Base-by-base conservation (phyloP, 2,888 invertebrate genomes). In the Apodemia mormo region DNA sequence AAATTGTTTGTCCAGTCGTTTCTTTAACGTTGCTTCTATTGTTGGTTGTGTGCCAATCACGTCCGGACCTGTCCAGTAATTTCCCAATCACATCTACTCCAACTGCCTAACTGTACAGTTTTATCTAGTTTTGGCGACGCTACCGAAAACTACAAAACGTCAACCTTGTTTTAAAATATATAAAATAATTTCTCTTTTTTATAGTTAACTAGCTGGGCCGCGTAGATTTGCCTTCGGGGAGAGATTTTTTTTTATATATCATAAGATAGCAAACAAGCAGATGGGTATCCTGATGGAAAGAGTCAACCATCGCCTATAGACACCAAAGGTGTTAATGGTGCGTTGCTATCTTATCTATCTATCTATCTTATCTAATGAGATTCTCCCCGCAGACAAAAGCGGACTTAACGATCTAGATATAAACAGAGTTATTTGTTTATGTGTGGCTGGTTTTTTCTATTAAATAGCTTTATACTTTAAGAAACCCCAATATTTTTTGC, bases 1-100 rank as follows among this genome's bases (percentile, higher is more conserved):
- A 58, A 30, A 82, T 83, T 83, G 68, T 68, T 68, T 67, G 66
- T 70, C 65, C 68, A 67, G 71, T 72, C 45, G 45, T 45, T 45
- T 45, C 72, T 68, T 67, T 73, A 72, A 70, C 67, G 72, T 77
- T 77, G 76, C 74, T 76, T 74, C 75, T 77, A 74, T 74, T 75
- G 74, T 80, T 83, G 82, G 82, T 81, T 74, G 75, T 75, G 74
- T 79, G 83, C 84, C 85, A 84, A 81, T 79, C 78, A 79, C 78
- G 78, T 77, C 72, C 74, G 68, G 66, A 70, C 71, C 72, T 71
- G 74, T 70, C 73, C 75, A 74, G 76, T 76, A 79, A 81, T 80
- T 83, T 78, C 77, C 79, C 81, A 79, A 80, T 81, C 79, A 78
- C 78, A 77, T 79, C 79, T 73, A 45, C 45, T 45, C 45, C 45